Percentiles rank a stretch among this genome's conserved stretches.
These are phyloP conservation scores for Lithophane ornitopus DNA, from an alignment of 2,888 invertebrate species.

Conservation along the genomic window DNA sequence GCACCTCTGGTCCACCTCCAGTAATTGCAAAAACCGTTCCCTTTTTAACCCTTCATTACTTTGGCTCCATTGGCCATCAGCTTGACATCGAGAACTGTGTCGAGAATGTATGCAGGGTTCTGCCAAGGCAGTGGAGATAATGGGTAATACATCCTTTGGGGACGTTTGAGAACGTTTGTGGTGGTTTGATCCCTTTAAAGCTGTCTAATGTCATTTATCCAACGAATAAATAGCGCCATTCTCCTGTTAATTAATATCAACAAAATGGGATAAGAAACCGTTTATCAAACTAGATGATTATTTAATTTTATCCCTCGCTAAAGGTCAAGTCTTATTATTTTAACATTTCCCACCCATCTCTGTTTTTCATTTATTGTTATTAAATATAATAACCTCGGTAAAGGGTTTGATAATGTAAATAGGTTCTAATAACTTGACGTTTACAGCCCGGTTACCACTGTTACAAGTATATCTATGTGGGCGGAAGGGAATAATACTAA, in stretches of 20 bases:
- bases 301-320: background rate
- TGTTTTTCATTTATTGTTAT: conserved; percentile 24
- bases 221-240: background rate
- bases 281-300: conserved; percentile 11
- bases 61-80: background rate
- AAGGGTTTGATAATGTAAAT: too few relatives aligned
- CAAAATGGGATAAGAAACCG: background rate
- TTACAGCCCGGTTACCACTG: too few relatives aligned
- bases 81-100: background rate
- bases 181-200: background rate
- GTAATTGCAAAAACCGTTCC: background rate
- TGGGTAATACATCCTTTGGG: background rate
- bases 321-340: conserved; percentile 21
- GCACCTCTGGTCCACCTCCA: too few relatives aligned
- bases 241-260: background rate
- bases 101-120: background rate
- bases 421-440: too few relatives aligned
- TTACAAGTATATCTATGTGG: too few relatives aligned
- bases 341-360: conserved; percentile 2
- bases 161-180: background rate
- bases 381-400: background rate
- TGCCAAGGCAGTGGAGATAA: background rate
- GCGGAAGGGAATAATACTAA: background rate
- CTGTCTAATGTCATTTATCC: background rate
- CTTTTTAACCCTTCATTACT: too few relatives aligned